These are phyloP conservation scores for Acheta domesticus DNA, from an alignment of 2,888 invertebrate genomes.

Conservation along the genomic window DNA sequence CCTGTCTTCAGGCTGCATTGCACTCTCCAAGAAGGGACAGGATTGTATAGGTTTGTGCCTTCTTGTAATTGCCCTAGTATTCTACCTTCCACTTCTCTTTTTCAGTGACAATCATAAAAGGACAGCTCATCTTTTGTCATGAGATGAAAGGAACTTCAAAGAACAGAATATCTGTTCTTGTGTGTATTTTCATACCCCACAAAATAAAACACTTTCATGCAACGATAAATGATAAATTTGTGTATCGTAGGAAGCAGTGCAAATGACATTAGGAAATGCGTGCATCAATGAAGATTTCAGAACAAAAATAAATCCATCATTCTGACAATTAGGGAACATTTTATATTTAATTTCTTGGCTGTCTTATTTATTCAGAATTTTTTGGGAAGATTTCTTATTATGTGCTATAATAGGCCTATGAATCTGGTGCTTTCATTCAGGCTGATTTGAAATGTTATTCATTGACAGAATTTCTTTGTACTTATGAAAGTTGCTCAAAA, in stretches of 20 bases:
- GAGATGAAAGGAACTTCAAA: not conserved
- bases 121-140: slow-evolving; percentile 5
- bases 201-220: not conserved
- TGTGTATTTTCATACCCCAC: not conserved
- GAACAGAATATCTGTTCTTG: not conserved
- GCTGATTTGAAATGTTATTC: not conserved
- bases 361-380: no score
- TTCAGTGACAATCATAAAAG: slow-evolving; percentile 6
- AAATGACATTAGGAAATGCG: not conserved
- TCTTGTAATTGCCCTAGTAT: slow-evolving; percentile 32
- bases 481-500: slow-evolving; percentile 4
- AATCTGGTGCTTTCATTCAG: not conserved
- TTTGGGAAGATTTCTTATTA: no score
- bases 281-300: no score
- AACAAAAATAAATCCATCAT: no score
- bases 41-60: slow-evolving; percentile 39
- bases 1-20: slow-evolving; percentile 30
- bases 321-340: no score
- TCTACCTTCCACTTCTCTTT: slow-evolving; percentile 22
- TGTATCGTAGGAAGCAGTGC: no score
- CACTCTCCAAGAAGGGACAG: slow-evolving; percentile 31
- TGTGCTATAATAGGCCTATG: not conserved
- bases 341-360: no score
- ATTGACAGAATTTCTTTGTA: not conserved
- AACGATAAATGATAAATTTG: not conserved